phyloP scores from a whole-genome alignment of 2,113 vertebrate species.

The Corythoichthys haematopterus region DNA sequence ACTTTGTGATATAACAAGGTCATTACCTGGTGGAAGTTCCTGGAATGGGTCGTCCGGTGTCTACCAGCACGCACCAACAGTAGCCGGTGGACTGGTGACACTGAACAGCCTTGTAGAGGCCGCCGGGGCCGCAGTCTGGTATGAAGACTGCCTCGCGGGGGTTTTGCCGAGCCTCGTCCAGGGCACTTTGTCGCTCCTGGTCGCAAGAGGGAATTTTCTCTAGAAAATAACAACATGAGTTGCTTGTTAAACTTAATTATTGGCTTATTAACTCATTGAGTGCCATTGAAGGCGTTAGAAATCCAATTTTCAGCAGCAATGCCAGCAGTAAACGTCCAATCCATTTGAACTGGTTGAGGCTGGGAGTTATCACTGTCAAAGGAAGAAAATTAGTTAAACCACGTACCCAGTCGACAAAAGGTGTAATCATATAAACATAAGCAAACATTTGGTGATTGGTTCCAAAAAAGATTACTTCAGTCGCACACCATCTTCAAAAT shows the following conservation, averaged over 20 bases:
- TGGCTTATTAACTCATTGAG: too few relatives aligned
- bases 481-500: too few relatives aligned
- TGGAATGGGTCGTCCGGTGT: constrained; percentile 91
- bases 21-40: constrained; percentile 91
- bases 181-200: constrained; percentile 89
- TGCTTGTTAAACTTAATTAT: too few relatives aligned
- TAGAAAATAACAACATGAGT: constrained; percentile 70
- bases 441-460: background rate
- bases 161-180: constrained; percentile 86
- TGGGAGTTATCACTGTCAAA: too few relatives aligned
- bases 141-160: constrained; percentile 88
- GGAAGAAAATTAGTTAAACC: too few relatives aligned
- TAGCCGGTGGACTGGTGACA: constrained; percentile 98
- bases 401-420: background rate
- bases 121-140: constrained; percentile 87
- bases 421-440: background rate
- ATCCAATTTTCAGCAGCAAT: too few relatives aligned
- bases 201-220: constrained; percentile 96
- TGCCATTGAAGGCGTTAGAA: too few relatives aligned
- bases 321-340: too few relatives aligned
- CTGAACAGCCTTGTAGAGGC: constrained; percentile 91
- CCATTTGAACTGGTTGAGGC: too few relatives aligned
- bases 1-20: too few relatives aligned
- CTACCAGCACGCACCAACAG: constrained; percentile 96
- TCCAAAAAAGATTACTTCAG: too few relatives aligned